Evolutionary conservation across 2,888 invertebrate species (phyloP).

Genomic region (Neocrepidodera transversa): DNA sequence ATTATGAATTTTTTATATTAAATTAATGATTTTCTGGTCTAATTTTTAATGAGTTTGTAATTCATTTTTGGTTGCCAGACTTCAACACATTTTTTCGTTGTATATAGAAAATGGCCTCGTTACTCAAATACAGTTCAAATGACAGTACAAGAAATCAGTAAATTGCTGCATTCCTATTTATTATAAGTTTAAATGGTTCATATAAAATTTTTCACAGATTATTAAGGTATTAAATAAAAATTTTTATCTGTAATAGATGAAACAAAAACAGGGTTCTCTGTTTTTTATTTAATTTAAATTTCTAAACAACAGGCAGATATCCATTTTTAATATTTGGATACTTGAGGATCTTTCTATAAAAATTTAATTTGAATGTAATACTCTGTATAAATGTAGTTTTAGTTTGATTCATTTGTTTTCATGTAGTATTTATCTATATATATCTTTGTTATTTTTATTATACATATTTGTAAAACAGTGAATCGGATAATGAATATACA

Average conservation of each 20-base stretch:
- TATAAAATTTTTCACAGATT: too few relatives aligned
- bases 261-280: too few relatives aligned
- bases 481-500: conserved; percentile 35
- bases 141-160: conserved; percentile 37
- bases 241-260: too few relatives aligned
- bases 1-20: too few relatives aligned
- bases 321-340: too few relatives aligned
- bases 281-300: too few relatives aligned
- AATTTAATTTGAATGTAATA: not conserved
- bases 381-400: conserved; percentile 30
- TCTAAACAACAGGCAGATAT: too few relatives aligned
- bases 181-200: conserved; percentile 8
- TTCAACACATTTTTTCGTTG: conserved; percentile 19
- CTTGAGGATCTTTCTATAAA: conserved; percentile 4
- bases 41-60: too few relatives aligned
- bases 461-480: conserved; percentile 36
- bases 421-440: conserved; percentile 27
- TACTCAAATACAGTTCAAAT: conserved; percentile 38
- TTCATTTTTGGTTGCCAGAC: conserved; percentile 11
- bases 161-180: conserved; percentile 36
- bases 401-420: conserved; percentile 26
- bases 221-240: too few relatives aligned
- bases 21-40: too few relatives aligned
- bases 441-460: conserved; percentile 36
- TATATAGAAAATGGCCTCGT: conserved; percentile 14